A percentile compares a stretch with the other conserved stretches of the same genome.
Evolutionary conservation across 2,888 invertebrate species (phyloP).

Genomic region (Sarcophaga caerulescens): DNA sequence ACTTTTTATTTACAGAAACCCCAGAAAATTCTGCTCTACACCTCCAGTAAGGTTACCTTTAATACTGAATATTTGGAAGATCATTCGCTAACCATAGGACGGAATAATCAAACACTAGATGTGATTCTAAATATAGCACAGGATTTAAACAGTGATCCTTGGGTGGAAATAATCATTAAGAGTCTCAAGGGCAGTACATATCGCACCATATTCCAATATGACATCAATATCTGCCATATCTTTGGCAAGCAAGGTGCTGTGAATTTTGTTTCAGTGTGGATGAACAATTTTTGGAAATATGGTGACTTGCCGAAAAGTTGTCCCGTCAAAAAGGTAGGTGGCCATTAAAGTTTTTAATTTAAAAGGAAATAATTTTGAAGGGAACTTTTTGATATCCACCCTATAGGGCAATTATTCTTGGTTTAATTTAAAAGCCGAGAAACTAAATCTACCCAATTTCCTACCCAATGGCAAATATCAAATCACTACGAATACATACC

Average conservation of each 20-base stretch:
- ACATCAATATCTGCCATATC: slow-evolving; percentile 71
- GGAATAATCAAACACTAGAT: background rate
- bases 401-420: background rate
- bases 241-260: slow-evolving; percentile 42
- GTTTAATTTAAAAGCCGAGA: background rate
- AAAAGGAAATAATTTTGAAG: no score
- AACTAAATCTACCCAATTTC: slow-evolving; percentile 6
- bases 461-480: background rate
- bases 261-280: slow-evolving; percentile 70
- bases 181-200: slow-evolving; percentile 41
- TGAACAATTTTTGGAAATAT: slow-evolving; percentile 65
- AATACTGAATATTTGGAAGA: slow-evolving; percentile 23
- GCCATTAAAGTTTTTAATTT: background rate
- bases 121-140: slow-evolving; percentile 3
- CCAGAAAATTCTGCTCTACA: background rate
- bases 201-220: slow-evolving; percentile 71
- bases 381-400: no score
- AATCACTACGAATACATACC: background rate
- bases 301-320: slow-evolving; percentile 72
- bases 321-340: slow-evolving; percentile 68
- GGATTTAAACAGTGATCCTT: slow-evolving; percentile 9
- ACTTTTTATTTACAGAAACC: background rate
- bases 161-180: background rate
- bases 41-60: background rate
- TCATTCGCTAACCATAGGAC: background rate